A percentile compares a stretch with the other conserved stretches of the same genome.
Evolutionary conservation across 2,113 vertebrate species (phyloP).

Genomic region (Lota lota): DNA sequence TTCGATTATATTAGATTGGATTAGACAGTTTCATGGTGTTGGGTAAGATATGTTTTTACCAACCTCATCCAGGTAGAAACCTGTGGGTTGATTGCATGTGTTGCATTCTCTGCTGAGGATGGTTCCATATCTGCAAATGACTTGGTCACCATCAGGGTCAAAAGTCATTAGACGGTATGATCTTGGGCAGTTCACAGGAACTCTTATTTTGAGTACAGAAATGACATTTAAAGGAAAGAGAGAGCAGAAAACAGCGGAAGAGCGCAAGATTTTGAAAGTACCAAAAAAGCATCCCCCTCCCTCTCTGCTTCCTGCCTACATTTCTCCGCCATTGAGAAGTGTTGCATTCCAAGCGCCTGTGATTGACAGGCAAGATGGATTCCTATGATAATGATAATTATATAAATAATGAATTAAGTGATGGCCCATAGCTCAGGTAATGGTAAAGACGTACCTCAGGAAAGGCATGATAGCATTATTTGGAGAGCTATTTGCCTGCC

Average conservation of each 20-base stretch:
- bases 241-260: no score
- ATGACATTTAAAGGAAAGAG: background rate
- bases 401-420: no score
- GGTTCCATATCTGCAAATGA: slow-evolving; percentile 61
- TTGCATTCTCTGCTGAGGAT: slow-evolving; percentile 14
- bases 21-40: no score
- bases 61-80: slow-evolving; percentile 59
- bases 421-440: background rate
- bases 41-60: slow-evolving; percentile 5
- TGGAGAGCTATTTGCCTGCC: slow-evolving; percentile 61
- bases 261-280: no score
- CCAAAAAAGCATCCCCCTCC: no score
- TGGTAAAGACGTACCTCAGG: slow-evolving; percentile 50
- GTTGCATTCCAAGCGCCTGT: background rate
- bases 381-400: no score
- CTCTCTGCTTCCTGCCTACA: no score
- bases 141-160: slow-evolving; percentile 65
- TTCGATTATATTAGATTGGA: no score
- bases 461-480: slow-evolving; percentile 52
- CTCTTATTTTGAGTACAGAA: slow-evolving; percentile 31
- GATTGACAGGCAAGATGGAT: no score
- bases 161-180: slow-evolving; percentile 51
- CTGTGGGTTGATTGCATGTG: slow-evolving; percentile 21
- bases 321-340: no score
- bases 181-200: slow-evolving; percentile 68